Percentiles rank a stretch among this genome's conserved stretches.
Conservation (phyloP, 2,797 vertebrate genomes). For the Hypotaenidia okinawae region DNA sequence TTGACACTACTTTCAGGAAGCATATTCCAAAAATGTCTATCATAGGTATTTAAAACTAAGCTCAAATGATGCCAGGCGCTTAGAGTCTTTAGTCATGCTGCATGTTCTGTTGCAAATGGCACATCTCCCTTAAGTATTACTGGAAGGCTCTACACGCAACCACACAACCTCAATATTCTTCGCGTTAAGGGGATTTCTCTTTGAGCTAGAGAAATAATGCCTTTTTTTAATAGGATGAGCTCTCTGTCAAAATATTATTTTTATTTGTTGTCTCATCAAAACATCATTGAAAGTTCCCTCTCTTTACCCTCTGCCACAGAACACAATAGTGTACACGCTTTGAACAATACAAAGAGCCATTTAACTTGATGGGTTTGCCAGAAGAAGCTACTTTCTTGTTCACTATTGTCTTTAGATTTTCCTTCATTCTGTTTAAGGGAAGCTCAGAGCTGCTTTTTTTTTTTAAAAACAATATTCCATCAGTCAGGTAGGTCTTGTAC, state of each 20-base stretch:
- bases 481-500: conserved; percentile 1
- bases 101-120: neutral
- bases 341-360: conserved; percentile 51
- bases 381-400: conserved; percentile 45
- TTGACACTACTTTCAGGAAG: neutral
- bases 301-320: conserved; percentile 65
- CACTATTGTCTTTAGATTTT: conserved; percentile 29
- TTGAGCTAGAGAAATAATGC: conserved; percentile 4
- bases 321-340: conserved; percentile 30
- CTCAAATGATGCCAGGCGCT: neutral
- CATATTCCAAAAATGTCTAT: conserved; percentile 24
- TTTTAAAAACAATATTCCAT: neutral
- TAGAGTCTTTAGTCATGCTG: neutral
- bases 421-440: conserved; percentile 28
- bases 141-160: neutral
- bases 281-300: conserved; percentile 43
- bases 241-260: conserved; percentile 72
- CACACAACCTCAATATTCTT: neutral
- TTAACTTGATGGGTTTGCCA: conserved; percentile 55
- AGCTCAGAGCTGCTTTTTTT: neutral
- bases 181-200: conserved; percentile 19
- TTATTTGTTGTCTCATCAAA: conserved; percentile 68
- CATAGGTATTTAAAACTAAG: conserved; percentile 43
- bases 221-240: neutral
- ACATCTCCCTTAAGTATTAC: neutral